These are phyloP conservation scores for Porites lutea DNA, from an alignment of 64 coral and sea anemone genomes.

Conservation along the genomic window DNA sequence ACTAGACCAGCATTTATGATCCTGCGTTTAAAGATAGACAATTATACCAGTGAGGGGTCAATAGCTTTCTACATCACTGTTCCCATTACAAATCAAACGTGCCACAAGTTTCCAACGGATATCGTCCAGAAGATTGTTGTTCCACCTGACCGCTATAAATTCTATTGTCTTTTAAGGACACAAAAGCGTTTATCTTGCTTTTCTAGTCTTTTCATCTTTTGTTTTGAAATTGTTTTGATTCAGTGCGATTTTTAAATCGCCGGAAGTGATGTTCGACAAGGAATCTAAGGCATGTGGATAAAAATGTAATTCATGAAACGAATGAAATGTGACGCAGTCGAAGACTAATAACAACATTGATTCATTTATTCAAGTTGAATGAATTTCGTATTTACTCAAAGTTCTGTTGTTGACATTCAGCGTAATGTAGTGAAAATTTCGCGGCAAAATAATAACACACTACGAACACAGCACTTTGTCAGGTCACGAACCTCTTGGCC, in stretches of 20 bases:
- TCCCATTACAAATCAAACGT: too few species aligned
- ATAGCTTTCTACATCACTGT: too few species aligned
- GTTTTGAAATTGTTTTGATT: constrained; percentile 22
- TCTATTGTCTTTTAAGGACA: background rate
- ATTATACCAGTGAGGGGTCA: too few species aligned
- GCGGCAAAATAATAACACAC: constrained; percentile 31
- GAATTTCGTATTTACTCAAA: background rate
- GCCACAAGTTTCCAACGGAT: too few species aligned
- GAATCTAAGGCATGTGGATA: constrained; percentile 1
- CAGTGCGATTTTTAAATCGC: background rate
- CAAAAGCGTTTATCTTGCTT: background rate
- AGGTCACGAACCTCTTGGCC: constrained; percentile 34
- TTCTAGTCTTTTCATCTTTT: constrained; percentile 33
- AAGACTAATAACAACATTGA: background rate
- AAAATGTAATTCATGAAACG: background rate
- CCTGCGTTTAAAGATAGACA: too few species aligned
- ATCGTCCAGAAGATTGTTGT: background rate
- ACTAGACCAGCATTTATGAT: too few species aligned
- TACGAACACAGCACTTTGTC: background rate
- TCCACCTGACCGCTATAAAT: background rate
- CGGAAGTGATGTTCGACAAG: background rate
- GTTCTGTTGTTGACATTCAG: background rate
- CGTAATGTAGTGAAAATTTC: background rate
- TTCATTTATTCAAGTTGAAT: background rate
- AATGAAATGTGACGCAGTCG: background rate